A percentile compares a stretch with the other conserved stretches of the same genome.
Conservation (phyloP, 1,140 invertebrate genomes). For the Magallana ariakensis region DNA sequence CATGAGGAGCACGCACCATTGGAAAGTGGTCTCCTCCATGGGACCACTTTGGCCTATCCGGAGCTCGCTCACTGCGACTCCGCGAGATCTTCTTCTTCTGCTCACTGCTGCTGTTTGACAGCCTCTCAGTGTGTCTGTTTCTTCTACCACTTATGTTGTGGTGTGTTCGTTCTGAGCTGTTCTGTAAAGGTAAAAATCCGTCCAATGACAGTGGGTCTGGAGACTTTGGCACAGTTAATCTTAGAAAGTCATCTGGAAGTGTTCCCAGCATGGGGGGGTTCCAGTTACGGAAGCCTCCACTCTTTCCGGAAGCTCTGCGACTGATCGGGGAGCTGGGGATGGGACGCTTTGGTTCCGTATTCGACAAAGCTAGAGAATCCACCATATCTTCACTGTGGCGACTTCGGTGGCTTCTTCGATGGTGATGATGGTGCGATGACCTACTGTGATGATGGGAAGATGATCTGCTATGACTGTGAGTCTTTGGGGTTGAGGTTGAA, state of each 20-base stretch:
- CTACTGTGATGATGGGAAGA: constrained; percentile 17
- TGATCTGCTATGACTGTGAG: constrained; percentile 47
- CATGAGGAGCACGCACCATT: constrained; percentile 43
- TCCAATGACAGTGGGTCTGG: not conserved
- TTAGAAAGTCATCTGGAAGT: constrained; percentile 89
- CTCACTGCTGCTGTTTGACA: constrained; percentile 50
- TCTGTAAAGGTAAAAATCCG: constrained; percentile 9
- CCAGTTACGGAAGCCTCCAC: constrained; percentile 82
- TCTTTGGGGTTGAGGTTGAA: constrained; percentile 16
- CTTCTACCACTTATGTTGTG: constrained; percentile 39
- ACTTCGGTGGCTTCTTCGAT: constrained; percentile 32
- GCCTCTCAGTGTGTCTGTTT: constrained; percentile 35
- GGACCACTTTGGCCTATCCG: constrained; percentile 35
- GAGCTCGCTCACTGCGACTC: constrained; percentile 52
- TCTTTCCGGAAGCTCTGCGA: constrained; percentile 56
- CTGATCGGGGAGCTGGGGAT: constrained; percentile 45
- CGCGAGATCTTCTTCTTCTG: constrained; percentile 51
- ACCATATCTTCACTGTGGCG: not conserved
- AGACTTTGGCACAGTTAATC: constrained; percentile 71
- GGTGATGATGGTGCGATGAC: constrained; percentile 40
- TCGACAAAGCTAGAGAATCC: constrained; percentile 62
- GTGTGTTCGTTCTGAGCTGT: not conserved
- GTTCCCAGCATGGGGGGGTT: constrained; percentile 90
- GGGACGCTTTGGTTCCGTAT: constrained; percentile 65
- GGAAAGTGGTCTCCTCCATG: constrained; percentile 27